Evolutionary conservation across 2,888 invertebrate genomes (phyloP).

Genomic region (Stramonita haemastoma): DNA sequence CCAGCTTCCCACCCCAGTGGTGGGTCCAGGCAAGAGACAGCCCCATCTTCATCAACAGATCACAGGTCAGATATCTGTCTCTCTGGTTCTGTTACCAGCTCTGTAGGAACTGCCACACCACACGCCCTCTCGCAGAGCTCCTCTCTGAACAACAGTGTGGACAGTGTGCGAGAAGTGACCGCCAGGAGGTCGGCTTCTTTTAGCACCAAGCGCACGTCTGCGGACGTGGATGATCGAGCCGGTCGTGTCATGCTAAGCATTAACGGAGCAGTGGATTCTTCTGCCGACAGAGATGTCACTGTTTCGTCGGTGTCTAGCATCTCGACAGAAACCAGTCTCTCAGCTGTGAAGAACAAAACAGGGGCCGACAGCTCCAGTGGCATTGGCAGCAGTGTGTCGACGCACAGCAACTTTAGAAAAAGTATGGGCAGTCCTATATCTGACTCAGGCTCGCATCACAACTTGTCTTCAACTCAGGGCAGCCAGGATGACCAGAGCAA

Average conservation of each 20-base stretch:
- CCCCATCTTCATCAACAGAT: not conserved
- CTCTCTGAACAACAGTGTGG: not conserved
- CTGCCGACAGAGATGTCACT: not conserved
- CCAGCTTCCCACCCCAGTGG: not conserved
- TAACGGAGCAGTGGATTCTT: not conserved
- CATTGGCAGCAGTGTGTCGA: slow-evolving; percentile 25
- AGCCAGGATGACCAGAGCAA: slow-evolving; percentile 1
- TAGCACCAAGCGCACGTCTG: not conserved
- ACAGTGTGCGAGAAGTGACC: not conserved
- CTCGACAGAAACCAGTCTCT: not conserved
- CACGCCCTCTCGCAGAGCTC: not conserved
- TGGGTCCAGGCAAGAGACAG: not conserved
- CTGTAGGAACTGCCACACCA: not conserved
- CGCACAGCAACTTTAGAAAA: not conserved
- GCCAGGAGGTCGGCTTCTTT: not conserved
- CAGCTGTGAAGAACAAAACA: not conserved
- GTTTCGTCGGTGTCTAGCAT: not conserved
- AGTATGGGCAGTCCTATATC: not conserved
- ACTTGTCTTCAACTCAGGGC: not conserved
- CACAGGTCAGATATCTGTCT: not conserved
- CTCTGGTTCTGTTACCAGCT: slow-evolving; percentile 31
- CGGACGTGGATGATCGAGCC: not conserved
- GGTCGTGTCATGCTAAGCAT: slow-evolving; percentile 29
- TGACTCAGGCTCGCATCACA: not conserved
- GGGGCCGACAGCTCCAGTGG: slow-evolving; percentile 31